Evolutionary conservation across 2,888 invertebrate species (phyloP).

Genomic region (Pseudococcus jackbeardsleyi): DNA sequence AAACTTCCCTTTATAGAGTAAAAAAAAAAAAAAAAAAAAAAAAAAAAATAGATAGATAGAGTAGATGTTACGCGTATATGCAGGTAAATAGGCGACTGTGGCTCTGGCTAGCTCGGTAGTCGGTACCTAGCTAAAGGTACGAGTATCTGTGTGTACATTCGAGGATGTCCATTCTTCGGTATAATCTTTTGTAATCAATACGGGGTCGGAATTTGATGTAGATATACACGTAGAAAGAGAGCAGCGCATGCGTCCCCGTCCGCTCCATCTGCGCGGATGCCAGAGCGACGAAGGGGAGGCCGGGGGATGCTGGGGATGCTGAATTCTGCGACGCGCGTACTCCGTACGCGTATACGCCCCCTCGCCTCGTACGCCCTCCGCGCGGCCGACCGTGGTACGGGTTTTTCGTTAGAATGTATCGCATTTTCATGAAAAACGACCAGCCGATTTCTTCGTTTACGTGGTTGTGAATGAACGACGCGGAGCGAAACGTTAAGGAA

Average conservation of each 20-base stretch:
- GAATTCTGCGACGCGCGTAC: not conserved
- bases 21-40: no score
- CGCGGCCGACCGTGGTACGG: not conserved
- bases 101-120: constrained; percentile 1
- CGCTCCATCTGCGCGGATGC: not conserved
- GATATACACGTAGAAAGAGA: no score
- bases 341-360: not conserved
- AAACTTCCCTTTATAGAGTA: no score
- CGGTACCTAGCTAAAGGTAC: constrained; percentile 36
- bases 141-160: constrained; percentile 26
- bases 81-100: constrained; percentile 5
- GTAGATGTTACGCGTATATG: not conserved
- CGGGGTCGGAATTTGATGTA: constrained; percentile 46
- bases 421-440: constrained; percentile 25
- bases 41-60: no score
- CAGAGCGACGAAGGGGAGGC: no score
- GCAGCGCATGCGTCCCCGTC: constrained; percentile 6
- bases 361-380: not conserved
- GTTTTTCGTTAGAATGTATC: constrained; percentile 18
- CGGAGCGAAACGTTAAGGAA: not conserved
- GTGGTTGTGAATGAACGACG: not conserved
- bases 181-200: constrained; percentile 60
- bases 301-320: not conserved
- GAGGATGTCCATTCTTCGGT: constrained; percentile 55
- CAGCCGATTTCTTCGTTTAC: constrained; percentile 44